Evolutionary conservation across 2,888 invertebrate genomes (phyloP).

Genomic region (Tortricodes alternella): DNA sequence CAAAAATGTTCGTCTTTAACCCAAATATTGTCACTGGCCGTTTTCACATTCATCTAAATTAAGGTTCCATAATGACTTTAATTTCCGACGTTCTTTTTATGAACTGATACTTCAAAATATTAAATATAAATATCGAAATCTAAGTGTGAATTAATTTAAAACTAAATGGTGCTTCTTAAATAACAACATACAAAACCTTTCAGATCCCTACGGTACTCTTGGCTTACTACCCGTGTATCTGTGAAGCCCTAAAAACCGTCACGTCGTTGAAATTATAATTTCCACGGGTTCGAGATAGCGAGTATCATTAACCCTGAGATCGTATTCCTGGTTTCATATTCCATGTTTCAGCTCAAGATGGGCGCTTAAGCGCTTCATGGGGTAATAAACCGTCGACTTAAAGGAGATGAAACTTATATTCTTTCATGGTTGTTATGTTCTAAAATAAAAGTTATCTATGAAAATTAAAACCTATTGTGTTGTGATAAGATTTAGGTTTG

Average conservation of each 20-base stretch:
- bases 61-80: slow-evolving; percentile 10
- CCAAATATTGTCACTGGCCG: slow-evolving; percentile 8
- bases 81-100: background rate
- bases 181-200: no score
- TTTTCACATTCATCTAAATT: slow-evolving; percentile 15
- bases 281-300: slow-evolving; percentile 29
- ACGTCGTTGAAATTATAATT: slow-evolving; percentile 29
- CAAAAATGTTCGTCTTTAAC: slow-evolving; percentile 18
- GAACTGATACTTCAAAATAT: background rate
- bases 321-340: slow-evolving; percentile 49
- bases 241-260: slow-evolving; percentile 9
- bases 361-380: slow-evolving; percentile 39
- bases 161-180: no score
- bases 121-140: no score
- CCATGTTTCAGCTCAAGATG: slow-evolving; percentile 34
- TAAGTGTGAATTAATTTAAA: no score
- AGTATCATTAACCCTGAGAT: slow-evolving; percentile 40
- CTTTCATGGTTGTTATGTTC: no score
- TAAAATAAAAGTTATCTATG: no score
- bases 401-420: no score
- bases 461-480: no score
- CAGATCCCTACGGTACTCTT: no score
- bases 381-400: no score
- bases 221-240: background rate
- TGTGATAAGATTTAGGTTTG: no score